Evolutionary conservation across 2,113 vertebrate species (phyloP).

Genomic region (Zosterops borbonicus): DNA sequence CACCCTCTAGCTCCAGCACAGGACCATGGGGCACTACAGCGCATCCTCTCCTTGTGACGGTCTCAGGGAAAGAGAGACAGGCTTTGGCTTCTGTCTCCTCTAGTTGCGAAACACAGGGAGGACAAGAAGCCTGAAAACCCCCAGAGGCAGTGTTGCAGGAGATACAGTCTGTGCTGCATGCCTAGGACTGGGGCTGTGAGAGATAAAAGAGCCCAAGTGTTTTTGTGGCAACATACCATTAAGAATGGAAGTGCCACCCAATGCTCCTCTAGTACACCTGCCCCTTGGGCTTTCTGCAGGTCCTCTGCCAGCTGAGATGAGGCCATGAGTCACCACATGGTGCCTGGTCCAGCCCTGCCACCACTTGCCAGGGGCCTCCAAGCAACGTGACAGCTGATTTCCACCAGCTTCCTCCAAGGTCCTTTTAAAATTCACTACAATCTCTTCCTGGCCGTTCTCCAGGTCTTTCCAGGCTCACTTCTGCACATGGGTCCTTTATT

Average conservation of each 20-base stretch:
- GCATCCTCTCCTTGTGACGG: not conserved
- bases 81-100: not conserved
- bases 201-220: not conserved
- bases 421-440: not conserved
- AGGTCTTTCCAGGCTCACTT: rapidly evolving
- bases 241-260: not conserved
- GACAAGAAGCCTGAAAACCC: not conserved
- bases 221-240: not conserved
- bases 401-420: not conserved
- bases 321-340: not conserved
- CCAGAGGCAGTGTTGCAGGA: rapidly evolving
- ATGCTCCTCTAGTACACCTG: not conserved
- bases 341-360: not conserved
- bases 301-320: not conserved
- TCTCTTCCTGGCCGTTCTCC: not conserved
- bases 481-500: not conserved
- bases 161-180: rapidly evolving
- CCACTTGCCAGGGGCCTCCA: rapidly evolving
- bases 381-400: not conserved
- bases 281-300: not conserved
- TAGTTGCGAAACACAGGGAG: rapidly evolving
- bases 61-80: not conserved
- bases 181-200: not conserved
- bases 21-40: rapidly evolving
- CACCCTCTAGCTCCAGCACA: not conserved